Evolutionary conservation across 1,140 invertebrate genomes (phyloP).

Genomic region (Ceratina australensis): DNA sequence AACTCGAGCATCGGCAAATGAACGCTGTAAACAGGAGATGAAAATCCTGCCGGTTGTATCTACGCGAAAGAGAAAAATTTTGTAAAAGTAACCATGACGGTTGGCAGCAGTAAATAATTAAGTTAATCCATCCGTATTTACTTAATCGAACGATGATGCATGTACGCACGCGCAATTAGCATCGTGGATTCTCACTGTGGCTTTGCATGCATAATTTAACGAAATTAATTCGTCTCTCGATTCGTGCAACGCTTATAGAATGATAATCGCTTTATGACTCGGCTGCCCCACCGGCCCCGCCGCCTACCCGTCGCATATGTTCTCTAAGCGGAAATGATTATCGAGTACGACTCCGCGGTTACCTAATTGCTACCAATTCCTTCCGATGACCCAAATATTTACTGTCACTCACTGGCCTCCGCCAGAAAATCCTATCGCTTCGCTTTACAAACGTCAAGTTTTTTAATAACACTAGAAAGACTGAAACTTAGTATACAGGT

Average conservation of each 20-base stretch:
- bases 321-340: constrained; percentile 4
- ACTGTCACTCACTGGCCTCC: not conserved
- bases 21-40: no score
- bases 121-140: not conserved
- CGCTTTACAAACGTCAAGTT: not conserved
- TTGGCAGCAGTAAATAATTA: not conserved
- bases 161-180: constrained; percentile 15
- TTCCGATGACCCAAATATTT: not conserved
- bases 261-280: constrained; percentile 34
- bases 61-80: no score
- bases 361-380: not conserved
- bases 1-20: no score
- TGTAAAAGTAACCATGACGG: no score
- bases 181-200: constrained; percentile 6
- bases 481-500: no score
- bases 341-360: not conserved
- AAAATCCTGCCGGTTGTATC: no score
- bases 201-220: constrained; percentile 40
- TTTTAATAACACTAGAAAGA: no score
- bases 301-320: not conserved
- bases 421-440: not conserved
- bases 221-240: constrained; percentile 46
- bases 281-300: no score
- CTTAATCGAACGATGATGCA: not conserved
- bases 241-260: constrained; percentile 20